Base-by-base conservation (phyloP, 2,888 invertebrate genomes). In the Cosmia trapezina region DNA sequence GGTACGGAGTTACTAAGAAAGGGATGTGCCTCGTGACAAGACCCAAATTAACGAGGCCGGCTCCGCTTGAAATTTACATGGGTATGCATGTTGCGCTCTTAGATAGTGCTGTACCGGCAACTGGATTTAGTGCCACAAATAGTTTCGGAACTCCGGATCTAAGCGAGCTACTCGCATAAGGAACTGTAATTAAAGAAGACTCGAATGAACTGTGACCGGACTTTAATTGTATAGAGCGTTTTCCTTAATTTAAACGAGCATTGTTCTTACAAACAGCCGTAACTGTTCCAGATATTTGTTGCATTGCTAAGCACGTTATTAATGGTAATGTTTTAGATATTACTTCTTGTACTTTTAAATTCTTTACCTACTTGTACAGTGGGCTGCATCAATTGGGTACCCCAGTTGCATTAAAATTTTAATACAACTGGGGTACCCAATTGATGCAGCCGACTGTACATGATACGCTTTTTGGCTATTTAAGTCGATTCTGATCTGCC, bases 1-100 rank as follows among this genome's bases (percentile, higher is more conserved):
- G 81, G 85, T 87, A 88, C 86, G 82, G 89, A 87, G 89, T 92
- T 92, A 95, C 95, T 90, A 92, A 94, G 94, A 94, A 95, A 93
- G 94, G 95, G 95, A 93, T 93, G 94, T 94, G 88, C 94, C 90
- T 87, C 91, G 90, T 93, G 94, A 95, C 95, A 94, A 93, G 92
- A 83, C 89, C 90, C 91, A 91, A 94, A 95, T 95, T 95, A 95
- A 95, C 94, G 94, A 94, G 92, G 89, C 88, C 87, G 89, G 89
- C 91, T 91, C 87, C 84, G 86, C 89, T 91, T 85, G 89, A 91
- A 94, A 94, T 95, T 95, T 95, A 95, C 95, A 95, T 94, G 93
- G 93, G 93, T 94, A 94, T 94, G 94, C 94, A 94, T 94, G 94
- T 93, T 92, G 94, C 92, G 90, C 92, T 91, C 90, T 87, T 88